These are phyloP conservation scores for Bruchidius siliquastri DNA, from an alignment of 2,888 invertebrate genomes.

Conservation along the genomic window DNA sequence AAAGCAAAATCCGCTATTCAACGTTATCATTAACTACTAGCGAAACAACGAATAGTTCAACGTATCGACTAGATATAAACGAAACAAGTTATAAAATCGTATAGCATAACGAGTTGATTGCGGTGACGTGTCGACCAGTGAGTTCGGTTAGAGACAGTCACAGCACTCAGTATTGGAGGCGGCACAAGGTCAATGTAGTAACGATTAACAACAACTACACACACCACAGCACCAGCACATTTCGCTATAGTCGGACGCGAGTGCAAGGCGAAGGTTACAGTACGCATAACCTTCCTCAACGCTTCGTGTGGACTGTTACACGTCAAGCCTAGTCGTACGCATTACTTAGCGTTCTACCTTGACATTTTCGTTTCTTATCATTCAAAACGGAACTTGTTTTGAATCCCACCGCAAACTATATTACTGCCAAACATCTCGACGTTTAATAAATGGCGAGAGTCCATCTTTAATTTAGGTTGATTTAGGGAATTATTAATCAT, in stretches of 20 bases:
- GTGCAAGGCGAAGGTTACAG: constrained; percentile 39
- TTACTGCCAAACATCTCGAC: too few relatives aligned
- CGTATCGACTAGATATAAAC: not conserved
- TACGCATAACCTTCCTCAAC: constrained; percentile 38
- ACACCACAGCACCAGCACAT: not conserved
- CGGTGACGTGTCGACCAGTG: not conserved
- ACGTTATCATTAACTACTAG: too few relatives aligned
- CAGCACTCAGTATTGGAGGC: constrained; percentile 3
- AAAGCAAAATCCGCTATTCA: too few relatives aligned
- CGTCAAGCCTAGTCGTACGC: constrained; percentile 1
- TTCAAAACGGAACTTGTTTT: too few relatives aligned
- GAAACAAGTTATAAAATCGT: not conserved
- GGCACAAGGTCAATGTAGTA: constrained; percentile 22
- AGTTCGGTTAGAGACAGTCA: constrained; percentile 17
- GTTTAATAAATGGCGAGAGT: too few relatives aligned
- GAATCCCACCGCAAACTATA: too few relatives aligned
- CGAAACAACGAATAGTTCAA: too few relatives aligned
- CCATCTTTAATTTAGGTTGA: too few relatives aligned
- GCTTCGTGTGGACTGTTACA: constrained; percentile 9
- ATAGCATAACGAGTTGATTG: not conserved
- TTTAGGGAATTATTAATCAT: too few relatives aligned
- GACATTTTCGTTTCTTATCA: too few relatives aligned
- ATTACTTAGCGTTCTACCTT: not conserved
- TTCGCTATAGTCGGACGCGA: constrained; percentile 9
- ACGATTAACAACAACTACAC: constrained; percentile 21